Conservation (phyloP, 2,113 vertebrate species). For the Pongo abelii region DNA sequence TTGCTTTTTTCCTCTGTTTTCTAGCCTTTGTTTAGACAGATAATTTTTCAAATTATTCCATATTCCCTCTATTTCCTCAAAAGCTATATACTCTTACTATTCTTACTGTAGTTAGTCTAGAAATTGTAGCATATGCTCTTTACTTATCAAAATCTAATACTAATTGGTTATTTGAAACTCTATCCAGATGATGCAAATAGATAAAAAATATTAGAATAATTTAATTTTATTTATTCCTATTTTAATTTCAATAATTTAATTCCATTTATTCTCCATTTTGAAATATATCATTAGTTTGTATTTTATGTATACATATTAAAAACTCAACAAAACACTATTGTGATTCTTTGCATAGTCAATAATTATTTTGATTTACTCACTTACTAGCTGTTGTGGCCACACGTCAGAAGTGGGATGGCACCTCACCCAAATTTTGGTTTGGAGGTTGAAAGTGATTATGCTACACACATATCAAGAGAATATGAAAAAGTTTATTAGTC, state of each 20-base stretch:
- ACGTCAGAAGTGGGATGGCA: background rate
- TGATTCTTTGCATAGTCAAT: background rate
- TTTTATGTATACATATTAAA: background rate
- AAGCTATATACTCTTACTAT: background rate
- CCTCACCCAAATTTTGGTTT: background rate
- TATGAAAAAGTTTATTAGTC: background rate
- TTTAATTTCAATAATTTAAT: background rate
- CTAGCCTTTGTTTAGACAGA: background rate
- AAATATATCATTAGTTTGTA: background rate
- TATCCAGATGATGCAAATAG: background rate
- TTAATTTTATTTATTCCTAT: background rate
- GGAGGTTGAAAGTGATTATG: background rate
- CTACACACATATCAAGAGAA: background rate
- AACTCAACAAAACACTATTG: background rate
- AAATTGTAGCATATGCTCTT: background rate
- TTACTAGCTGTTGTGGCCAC: background rate
- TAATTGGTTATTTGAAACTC: slow-evolving; percentile 14
- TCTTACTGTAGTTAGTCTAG: background rate
- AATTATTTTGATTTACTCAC: slow-evolving; percentile 23
- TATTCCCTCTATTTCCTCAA: background rate
- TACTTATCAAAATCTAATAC: background rate
- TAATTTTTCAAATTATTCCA: background rate
- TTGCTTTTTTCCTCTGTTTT: background rate
- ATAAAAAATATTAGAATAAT: background rate
- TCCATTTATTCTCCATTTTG: background rate